These are phyloP conservation scores for Lepidothrix coronata DNA, from an alignment of 2,113 vertebrate species.

Conservation along the genomic window DNA sequence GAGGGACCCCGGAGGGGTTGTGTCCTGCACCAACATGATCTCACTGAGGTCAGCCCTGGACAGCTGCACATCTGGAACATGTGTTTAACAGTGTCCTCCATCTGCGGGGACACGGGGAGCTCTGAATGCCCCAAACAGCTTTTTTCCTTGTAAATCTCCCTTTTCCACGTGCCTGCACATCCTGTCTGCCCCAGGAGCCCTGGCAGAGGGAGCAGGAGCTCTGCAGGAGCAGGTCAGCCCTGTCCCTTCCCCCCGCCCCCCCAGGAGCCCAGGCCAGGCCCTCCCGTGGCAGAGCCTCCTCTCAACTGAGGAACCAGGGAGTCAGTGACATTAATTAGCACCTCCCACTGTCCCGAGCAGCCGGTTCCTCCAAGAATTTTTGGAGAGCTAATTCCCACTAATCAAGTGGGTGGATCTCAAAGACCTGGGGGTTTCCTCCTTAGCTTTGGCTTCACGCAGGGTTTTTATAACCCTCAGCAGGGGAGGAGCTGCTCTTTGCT, in stretches of 20 bases:
- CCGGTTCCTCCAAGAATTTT: neutral
- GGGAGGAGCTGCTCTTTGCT: neutral
- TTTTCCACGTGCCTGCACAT: rapidly evolving
- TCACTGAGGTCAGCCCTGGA: neutral
- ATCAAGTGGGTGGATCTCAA: neutral
- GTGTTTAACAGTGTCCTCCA: neutral
- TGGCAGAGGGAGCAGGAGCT: neutral
- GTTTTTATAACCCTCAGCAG: neutral
- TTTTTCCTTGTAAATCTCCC: neutral
- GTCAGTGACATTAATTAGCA: neutral
- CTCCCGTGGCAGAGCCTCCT: neutral
- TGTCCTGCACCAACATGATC: neutral
- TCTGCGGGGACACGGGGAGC: neutral
- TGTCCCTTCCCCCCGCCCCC: neutral
- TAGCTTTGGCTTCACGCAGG: neutral
- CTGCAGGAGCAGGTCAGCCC: neutral
- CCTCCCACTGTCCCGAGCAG: neutral
- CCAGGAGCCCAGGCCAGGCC: neutral
- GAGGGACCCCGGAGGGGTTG: rapidly evolving
- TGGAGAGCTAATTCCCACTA: neutral
- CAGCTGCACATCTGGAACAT: neutral
- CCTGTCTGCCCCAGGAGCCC: neutral
- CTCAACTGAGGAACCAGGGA: neutral
- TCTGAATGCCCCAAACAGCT: rapidly evolving
- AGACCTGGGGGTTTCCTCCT: neutral